These are phyloP conservation scores for Eupithecia vulgata DNA, from an alignment of 2,888 invertebrate genomes.

Conservation along the genomic window DNA sequence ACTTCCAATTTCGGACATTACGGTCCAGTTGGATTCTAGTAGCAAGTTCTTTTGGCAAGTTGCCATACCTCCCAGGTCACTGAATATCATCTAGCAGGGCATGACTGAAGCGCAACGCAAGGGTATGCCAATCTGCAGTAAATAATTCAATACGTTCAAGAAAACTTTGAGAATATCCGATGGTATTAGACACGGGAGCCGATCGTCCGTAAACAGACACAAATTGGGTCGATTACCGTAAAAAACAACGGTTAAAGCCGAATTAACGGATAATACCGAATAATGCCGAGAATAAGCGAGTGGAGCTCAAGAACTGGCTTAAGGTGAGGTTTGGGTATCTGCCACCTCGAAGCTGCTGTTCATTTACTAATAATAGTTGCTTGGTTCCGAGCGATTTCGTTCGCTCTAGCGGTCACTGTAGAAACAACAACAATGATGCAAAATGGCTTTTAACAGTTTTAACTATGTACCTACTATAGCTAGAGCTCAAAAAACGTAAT, in stretches of 20 bases:
- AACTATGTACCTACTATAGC: not conserved
- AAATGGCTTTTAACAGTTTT: not conserved
- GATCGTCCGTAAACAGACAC: slow-evolving; percentile 52
- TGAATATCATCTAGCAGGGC: not conserved
- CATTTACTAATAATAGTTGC: not conserved
- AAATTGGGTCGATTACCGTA: slow-evolving; percentile 54
- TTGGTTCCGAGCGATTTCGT: not conserved
- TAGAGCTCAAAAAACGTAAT: not conserved
- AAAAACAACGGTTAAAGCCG: slow-evolving; percentile 50
- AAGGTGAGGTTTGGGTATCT: slow-evolving; percentile 18
- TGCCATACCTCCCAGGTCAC: not conserved
- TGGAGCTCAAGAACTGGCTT: slow-evolving; percentile 22
- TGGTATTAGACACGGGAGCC: slow-evolving; percentile 50
- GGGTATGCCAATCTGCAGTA: slow-evolving; percentile 22
- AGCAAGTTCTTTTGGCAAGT: not conserved
- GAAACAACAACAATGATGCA: not conserved
- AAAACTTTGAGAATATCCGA: slow-evolving; percentile 21
- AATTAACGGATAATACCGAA: slow-evolving; percentile 56
- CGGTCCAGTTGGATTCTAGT: not conserved
- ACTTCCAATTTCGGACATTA: not conserved
- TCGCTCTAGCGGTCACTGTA: not conserved
- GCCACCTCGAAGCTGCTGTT: slow-evolving; percentile 8
- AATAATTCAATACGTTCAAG: slow-evolving; percentile 23
- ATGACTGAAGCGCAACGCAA: not conserved
- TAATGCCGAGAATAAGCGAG: slow-evolving; percentile 46